Percentiles rank a stretch among this genome's conserved stretches.
These are phyloP conservation scores for Andrena bucephala DNA, from an alignment of 2,888 invertebrate species.

Conservation along the genomic window DNA sequence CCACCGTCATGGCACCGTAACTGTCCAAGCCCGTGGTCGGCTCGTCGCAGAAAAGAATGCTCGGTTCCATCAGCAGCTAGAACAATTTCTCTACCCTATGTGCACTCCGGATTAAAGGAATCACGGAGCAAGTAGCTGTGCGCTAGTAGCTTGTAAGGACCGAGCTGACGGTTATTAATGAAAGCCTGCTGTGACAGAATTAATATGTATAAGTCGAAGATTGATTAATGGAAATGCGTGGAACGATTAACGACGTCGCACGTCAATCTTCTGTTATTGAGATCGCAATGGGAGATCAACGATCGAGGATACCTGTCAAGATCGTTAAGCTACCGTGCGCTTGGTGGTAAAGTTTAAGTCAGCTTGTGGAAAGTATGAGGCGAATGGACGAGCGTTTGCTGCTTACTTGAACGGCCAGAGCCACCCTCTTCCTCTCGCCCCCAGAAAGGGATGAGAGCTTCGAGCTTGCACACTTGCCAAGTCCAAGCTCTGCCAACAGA, in stretches of 20 bases:
- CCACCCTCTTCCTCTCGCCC: slow-evolving; percentile 94
- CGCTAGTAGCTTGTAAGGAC: not conserved
- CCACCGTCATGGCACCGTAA: slow-evolving; percentile 93
- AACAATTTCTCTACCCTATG: slow-evolving; percentile 38
- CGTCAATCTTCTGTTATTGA: no score
- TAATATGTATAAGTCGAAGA: not conserved
- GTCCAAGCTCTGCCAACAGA: slow-evolving; percentile 89
- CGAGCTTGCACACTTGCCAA: slow-evolving; percentile 90
- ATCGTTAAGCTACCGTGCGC: not conserved
- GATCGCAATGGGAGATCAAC: not conserved
- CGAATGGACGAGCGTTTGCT: not conserved
- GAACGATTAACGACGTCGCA: not conserved
- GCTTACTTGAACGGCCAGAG: slow-evolving; percentile 91
- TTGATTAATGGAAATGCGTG: not conserved
- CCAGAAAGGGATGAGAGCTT: slow-evolving; percentile 93
- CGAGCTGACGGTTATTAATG: not conserved
- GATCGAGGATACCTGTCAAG: not conserved
- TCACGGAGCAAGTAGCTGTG: slow-evolving; percentile 25
- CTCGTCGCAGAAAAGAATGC: slow-evolving; percentile 96
- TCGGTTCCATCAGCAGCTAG: slow-evolving; percentile 94
- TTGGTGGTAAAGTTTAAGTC: not conserved
- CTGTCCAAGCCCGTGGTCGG: slow-evolving; percentile 97
- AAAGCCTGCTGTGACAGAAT: not conserved
- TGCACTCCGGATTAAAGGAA: slow-evolving; percentile 8
- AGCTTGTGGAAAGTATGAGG: not conserved